phyloP scores from a whole-genome alignment of 2,888 invertebrate genomes.

The Falcaria lacertinaria region DNA sequence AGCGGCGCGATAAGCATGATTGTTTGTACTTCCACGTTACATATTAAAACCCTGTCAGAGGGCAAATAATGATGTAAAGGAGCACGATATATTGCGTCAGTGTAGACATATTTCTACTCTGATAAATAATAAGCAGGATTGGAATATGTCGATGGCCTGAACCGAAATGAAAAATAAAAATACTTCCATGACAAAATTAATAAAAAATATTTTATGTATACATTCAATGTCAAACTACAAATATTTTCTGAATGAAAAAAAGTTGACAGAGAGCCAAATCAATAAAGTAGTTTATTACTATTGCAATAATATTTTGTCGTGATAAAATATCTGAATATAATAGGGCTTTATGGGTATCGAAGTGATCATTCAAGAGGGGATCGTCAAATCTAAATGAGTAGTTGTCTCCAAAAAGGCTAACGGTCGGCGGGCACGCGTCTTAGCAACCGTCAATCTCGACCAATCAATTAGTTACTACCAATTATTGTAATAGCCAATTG shows the following conservation, averaged over 20 bases:
- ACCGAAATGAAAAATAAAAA: no score
- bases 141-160: no score
- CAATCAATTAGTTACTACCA: constrained; percentile 17
- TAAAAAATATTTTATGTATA: no score
- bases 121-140: no score
- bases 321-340: constrained; percentile 11
- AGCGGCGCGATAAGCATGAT: constrained; percentile 22
- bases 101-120: no score
- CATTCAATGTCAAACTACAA: no score
- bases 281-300: no score
- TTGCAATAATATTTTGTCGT: not conserved
- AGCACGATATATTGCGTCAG: no score
- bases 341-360: constrained; percentile 23
- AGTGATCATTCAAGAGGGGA: constrained; percentile 28
- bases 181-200: no score
- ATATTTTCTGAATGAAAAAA: not conserved
- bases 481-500: constrained; percentile 19
- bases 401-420: constrained; percentile 40
- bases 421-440: constrained; percentile 42
- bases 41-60: constrained; percentile 25
- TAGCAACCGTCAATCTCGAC: constrained; percentile 23
- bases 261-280: not conserved
- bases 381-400: constrained; percentile 48
- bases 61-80: constrained; percentile 21
- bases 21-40: constrained; percentile 17